These are phyloP conservation scores for Adoxophyes honmai DNA, from an alignment of 1,140 invertebrate species.

Conservation along the genomic window DNA sequence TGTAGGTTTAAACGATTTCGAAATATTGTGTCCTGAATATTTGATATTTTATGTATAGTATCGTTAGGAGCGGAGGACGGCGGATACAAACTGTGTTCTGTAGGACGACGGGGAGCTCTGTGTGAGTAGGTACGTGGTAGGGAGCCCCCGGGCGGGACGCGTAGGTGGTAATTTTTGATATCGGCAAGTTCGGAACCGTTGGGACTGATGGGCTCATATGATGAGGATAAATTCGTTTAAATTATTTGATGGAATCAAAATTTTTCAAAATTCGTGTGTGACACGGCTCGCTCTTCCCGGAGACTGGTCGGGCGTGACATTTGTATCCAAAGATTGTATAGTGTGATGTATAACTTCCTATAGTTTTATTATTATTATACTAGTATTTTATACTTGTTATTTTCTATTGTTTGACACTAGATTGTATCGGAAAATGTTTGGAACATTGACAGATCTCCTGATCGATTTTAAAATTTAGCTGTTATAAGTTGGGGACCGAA, in stretches of 20 bases:
- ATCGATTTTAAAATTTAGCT: slow-evolving; percentile 40
- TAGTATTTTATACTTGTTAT: slow-evolving; percentile 68
- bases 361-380: slow-evolving; percentile 71
- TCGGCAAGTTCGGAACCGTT: slow-evolving; percentile 55
- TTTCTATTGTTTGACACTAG: slow-evolving; percentile 62
- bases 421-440: slow-evolving; percentile 42
- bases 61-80: slow-evolving; percentile 51
- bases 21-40: slow-evolving; percentile 71
- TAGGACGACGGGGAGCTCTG: slow-evolving; percentile 69
- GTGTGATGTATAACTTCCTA: slow-evolving; percentile 70
- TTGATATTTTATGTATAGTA: slow-evolving; percentile 71
- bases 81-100: slow-evolving; percentile 74
- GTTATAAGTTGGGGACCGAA: slow-evolving; percentile 13
- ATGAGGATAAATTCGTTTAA: slow-evolving; percentile 64
- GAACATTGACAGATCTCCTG: slow-evolving; percentile 54
- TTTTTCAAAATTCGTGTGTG: slow-evolving; percentile 57
- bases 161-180: slow-evolving; percentile 48
- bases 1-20: slow-evolving; percentile 69
- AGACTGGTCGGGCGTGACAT: slow-evolving; percentile 59
- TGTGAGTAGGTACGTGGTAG: slow-evolving; percentile 65
- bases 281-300: slow-evolving; percentile 60
- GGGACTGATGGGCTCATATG: slow-evolving; percentile 71
- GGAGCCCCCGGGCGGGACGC: slow-evolving; percentile 22
- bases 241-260: slow-evolving; percentile 46
- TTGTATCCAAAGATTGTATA: slow-evolving; percentile 74